Percentiles rank a stretch among this genome's conserved stretches.
phyloP scores from a whole-genome alignment of 2,113 vertebrate genomes.

The Nibea coibor region DNA sequence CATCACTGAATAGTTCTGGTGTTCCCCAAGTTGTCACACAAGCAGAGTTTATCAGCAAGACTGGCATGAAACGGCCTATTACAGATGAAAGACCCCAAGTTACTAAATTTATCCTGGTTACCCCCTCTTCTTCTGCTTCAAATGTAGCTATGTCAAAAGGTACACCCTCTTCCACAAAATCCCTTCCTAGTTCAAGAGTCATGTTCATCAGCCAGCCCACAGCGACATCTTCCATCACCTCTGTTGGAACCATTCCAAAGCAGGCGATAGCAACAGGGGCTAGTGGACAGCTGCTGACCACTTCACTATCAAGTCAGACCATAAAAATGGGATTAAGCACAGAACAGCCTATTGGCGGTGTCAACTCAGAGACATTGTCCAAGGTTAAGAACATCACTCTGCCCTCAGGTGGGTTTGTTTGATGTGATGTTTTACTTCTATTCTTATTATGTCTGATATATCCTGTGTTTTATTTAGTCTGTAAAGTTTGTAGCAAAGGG shows the following conservation, averaged over 20 bases:
- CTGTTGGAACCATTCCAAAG: conserved; percentile 64
- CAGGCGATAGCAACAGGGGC: conserved; percentile 35
- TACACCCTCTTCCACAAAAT: conserved; percentile 75
- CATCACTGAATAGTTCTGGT: conserved; percentile 56
- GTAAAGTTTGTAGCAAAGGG: neutral
- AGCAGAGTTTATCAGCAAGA: conserved; percentile 58
- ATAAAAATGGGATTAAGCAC: conserved; percentile 87
- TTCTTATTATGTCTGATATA: neutral
- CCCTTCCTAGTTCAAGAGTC: conserved; percentile 83
- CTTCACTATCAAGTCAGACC: conserved; percentile 86
- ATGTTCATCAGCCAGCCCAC: conserved; percentile 87
- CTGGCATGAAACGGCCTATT: conserved; percentile 71
- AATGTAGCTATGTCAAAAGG: conserved; percentile 71
- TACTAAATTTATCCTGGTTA: conserved; percentile 89
- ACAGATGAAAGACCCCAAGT: conserved; percentile 80
- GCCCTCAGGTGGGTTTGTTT: conserved; percentile 75
- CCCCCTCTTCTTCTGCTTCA: conserved; percentile 82
- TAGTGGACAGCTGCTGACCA: conserved; percentile 39
- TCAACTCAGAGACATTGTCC: conserved; percentile 77
- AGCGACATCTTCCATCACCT: conserved; percentile 55
- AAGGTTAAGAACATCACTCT: conserved; percentile 77
- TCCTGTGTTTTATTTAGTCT: neutral
- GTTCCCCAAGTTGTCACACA: conserved; percentile 65
- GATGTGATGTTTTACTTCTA: neutral
- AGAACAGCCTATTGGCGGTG: conserved; percentile 84